Base-by-base conservation (phyloP, 2,113 vertebrate genomes). In the Montifringilla adamsi region DNA sequence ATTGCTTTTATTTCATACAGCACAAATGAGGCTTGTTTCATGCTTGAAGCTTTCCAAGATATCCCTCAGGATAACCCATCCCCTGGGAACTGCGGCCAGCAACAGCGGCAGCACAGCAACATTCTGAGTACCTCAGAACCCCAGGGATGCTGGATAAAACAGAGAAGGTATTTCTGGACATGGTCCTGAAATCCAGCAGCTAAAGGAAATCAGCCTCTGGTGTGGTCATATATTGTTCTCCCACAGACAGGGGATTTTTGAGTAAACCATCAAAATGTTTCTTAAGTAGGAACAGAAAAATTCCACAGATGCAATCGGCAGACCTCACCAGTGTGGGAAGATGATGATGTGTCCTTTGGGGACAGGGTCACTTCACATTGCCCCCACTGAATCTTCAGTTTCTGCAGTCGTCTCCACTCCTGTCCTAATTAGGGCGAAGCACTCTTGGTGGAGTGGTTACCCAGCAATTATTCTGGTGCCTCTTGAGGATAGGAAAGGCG, bases 351-450 rank as follows among this genome's bases (percentile, higher is more conserved):
- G 7, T 17, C 21, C 20, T 74, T 28, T 60, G 27, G 86, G 88
- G 37, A 84, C 15, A 13, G 16, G 50, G 93, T 91, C 2, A 26
- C 77, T 41, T 95, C 93, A 44, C 30, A 21, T 66, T 89, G 84
- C 68, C 63, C 78, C 64, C 28, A 78, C 62, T 89, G 60, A 11
- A 4, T 37, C 68, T 97, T 87, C 69, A 97, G 66, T 39, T 97
- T 91, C 80, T 93, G 84, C 62, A 95, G 41, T 43, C 1, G 0
- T 37, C 75, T 92, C 80, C 63, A 91, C 79, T 59, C 84, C 9
- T 70, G 19, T 53, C 81, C 93, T 89, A 62, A 75, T 28, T 16
- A 49, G 26, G 62, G 73, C n/a, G 17, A 95, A 82, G 49, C 86
- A 96, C 76, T 96, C 79, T 95, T 96, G 37, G 12, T 24, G 62